A percentile compares a stretch with the other conserved stretches of the same genome.
Evolutionary conservation across 1,140 invertebrate genomes (phyloP).

Genomic region (Daktulosphaira vitifoliae): DNA sequence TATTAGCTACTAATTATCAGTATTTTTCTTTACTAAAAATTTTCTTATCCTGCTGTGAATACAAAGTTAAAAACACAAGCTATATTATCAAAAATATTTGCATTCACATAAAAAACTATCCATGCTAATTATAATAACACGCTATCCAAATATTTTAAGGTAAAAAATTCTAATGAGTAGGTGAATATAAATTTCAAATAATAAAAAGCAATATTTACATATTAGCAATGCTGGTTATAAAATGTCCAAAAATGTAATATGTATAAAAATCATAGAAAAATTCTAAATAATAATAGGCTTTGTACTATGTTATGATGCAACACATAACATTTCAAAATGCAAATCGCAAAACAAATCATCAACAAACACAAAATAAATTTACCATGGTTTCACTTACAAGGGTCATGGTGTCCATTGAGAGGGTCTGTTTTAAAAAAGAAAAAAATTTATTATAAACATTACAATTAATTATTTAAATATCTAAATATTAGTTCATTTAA

Average conservation of each 20-base stretch:
- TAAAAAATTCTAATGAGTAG: too few relatives aligned
- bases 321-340: slow-evolving; percentile 28
- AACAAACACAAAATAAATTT: slow-evolving; percentile 18
- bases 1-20: too few relatives aligned
- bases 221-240: slow-evolving; percentile 22
- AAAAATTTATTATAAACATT: slow-evolving; percentile 24
- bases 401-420: slow-evolving; percentile 17
- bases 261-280: neutral
- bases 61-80: too few relatives aligned
- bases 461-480: neutral
- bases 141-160: too few relatives aligned
- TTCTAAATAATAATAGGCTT: slow-evolving; percentile 15
- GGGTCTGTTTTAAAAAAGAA: slow-evolving; percentile 31
- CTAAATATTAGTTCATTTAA: too few relatives aligned
- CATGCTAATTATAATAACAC: too few relatives aligned
- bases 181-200: too few relatives aligned
- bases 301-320: slow-evolving; percentile 10
- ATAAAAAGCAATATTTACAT: slow-evolving; percentile 2
- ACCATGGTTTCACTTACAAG: slow-evolving; percentile 26
- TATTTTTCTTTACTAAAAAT: too few relatives aligned
- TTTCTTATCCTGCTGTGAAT: too few relatives aligned
- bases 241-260: neutral
- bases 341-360: slow-evolving; percentile 23
- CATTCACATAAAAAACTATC: too few relatives aligned
- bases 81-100: too few relatives aligned